Evolutionary conservation across 2,797 vertebrate genomes (phyloP).

Genomic region (Amblyraja radiata): DNA sequence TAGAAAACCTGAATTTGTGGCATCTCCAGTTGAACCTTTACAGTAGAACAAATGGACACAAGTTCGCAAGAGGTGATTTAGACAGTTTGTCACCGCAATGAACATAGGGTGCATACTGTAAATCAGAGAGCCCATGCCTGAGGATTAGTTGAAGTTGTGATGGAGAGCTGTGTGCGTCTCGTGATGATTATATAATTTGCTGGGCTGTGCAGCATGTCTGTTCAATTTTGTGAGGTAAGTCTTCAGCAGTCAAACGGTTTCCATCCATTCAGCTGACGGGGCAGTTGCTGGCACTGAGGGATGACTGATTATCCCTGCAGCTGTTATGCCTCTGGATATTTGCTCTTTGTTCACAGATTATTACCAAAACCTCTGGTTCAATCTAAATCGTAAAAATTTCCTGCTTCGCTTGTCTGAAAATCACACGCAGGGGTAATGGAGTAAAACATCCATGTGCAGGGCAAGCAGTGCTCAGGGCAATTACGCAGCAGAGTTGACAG

Average conservation of each 20-base stretch:
- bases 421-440: neutral
- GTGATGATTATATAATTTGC: slow-evolving; percentile 2
- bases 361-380: slow-evolving; percentile 12
- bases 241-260: neutral
- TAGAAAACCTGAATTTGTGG: neutral
- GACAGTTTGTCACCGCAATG: neutral
- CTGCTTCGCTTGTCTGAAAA: neutral
- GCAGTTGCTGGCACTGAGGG: slow-evolving; percentile 10
- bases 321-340: slow-evolving; percentile 2
- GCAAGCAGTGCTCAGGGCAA: neutral
- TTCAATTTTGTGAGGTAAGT: neutral
- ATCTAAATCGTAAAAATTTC: neutral
- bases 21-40: neutral
- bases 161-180: neutral
- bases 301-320: slow-evolving; percentile 27
- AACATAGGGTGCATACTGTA: neutral
- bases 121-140: neutral
- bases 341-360: slow-evolving; percentile 32
- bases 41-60: neutral
- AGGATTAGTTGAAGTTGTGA: neutral
- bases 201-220: neutral
- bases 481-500: neutral
- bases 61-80: neutral
- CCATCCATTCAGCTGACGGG: slow-evolving; percentile 3
- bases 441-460: neutral